Evolutionary conservation across 2,888 invertebrate species (phyloP), one percentile per base, ranked within the genome.

Genomic region (Plagodis dolabraria): DNA sequence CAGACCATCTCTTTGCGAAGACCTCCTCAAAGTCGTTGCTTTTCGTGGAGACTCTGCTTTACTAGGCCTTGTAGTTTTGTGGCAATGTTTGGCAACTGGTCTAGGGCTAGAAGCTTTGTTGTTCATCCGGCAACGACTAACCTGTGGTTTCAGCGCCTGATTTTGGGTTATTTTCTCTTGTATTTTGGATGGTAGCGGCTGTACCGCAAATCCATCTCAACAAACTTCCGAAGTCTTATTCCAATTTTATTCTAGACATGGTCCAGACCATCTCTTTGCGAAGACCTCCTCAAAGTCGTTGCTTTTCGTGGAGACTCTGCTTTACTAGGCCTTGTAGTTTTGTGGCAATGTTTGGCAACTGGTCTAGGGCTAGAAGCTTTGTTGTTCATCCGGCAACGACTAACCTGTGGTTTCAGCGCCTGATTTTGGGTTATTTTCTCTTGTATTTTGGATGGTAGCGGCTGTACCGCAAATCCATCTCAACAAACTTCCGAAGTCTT

Each of bases 1-100:
- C 1, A 40, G 40, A 8, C 76, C 5, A 67, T 34, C 4, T 49
- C 67, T 36, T 79, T 82, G 65, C 74, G 77, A 33, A 64, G 46
- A 11, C 76, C 65, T 48, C 12, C 76, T 68, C n/a, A 76, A 46
- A 0, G 65, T 75, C 0, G 72, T 77, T 0, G 71, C 63, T 64
- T 83, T 85, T 0, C 82, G 67, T 0, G 75, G 76, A 38, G 74
- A 64, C 4, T 83, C 81, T 0, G 68, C 72, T 69, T 85, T 79
- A n/a, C 68, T 72, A 6, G 68, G 67, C 52, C 78, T 70, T 8
- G 52, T 11, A 9, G 53, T 6, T 60, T 63, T 72, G 12, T 55
- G 55, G 2, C 47, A 56, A 51, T 66, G 67, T 35, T 69, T 76
- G 0, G 57, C 51, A 11, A 57, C 22, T 5, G 44, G 33, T 51